Percentiles rank a stretch among this genome's conserved stretches.
These are phyloP conservation scores for Hydropsyche betteni DNA, from an alignment of 2,888 invertebrate species.

Conservation along the genomic window DNA sequence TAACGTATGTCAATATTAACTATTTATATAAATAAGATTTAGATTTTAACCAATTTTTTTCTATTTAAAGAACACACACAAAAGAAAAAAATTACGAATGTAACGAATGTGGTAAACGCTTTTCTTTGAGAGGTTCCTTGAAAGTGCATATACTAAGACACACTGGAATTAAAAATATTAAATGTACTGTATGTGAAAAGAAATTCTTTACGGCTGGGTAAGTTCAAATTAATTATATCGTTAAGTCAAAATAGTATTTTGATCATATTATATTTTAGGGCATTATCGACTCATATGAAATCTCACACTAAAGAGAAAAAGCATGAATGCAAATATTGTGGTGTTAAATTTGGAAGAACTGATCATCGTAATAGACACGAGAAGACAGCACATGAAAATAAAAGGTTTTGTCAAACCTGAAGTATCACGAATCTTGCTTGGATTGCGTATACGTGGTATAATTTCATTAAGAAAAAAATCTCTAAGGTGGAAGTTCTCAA, in stretches of 20 bases:
- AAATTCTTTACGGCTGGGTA: conserved; percentile 57
- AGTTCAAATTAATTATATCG: not conserved
- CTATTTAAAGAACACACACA: conserved; percentile 59
- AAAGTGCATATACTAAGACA: conserved; percentile 59
- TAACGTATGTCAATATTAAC: conserved; percentile 56
- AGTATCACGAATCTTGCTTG: not conserved
- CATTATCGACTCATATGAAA: conserved; percentile 58
- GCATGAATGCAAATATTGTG: conserved; percentile 61
- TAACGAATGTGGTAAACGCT: conserved; percentile 58
- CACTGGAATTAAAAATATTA: conserved; percentile 54
- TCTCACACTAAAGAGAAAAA: conserved; percentile 61
- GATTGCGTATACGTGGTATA: too few relatives aligned
- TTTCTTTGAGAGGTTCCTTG: conserved; percentile 55
- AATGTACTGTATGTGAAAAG: conserved; percentile 58
- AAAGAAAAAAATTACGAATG: conserved; percentile 62
- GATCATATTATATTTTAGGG: conserved; percentile 53
- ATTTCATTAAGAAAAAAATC: too few relatives aligned
- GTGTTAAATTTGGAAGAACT: conserved; percentile 59
- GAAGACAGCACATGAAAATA: conserved; percentile 59
- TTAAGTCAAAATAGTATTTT: not conserved
- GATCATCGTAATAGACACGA: conserved; percentile 63
- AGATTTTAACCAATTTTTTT: conserved; percentile 3
- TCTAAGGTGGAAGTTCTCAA: too few relatives aligned
- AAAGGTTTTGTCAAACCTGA: conserved; percentile 4
- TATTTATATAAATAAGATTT: not conserved